Percentiles rank a stretch among this genome's conserved stretches.
phyloP scores from a whole-genome alignment of 2,797 vertebrate genomes.

The Parotocinclus haroldoi region DNA sequence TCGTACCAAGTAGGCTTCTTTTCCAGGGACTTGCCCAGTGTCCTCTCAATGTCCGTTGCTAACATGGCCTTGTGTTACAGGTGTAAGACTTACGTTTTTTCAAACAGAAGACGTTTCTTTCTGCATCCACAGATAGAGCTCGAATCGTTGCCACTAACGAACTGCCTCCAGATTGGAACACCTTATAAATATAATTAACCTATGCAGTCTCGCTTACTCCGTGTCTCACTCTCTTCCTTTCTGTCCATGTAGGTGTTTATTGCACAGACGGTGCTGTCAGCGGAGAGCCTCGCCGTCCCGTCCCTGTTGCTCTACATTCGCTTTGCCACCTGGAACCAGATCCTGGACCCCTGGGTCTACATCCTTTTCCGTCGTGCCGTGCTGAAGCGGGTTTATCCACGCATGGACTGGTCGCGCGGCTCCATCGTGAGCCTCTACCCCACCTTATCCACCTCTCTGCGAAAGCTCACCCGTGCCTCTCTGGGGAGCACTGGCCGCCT shows the following conservation, averaged over 20 bases:
- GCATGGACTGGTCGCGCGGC: conserved; percentile 62
- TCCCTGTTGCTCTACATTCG: conserved; percentile 82
- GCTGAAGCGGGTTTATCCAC: conserved; percentile 76
- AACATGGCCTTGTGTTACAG: too few relatives aligned
- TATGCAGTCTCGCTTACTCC: too few relatives aligned
- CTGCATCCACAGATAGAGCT: too few relatives aligned
- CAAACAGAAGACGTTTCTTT: too few relatives aligned
- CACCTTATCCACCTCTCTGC: conserved; percentile 63
- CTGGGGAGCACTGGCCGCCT: conserved; percentile 15
- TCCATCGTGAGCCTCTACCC: conserved; percentile 72
- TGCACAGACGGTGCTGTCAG: conserved; percentile 69
- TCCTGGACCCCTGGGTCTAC: conserved; percentile 96
- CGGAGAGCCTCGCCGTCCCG: conserved; percentile 6
- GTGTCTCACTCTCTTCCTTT: neutral
- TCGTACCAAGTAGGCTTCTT: too few relatives aligned
- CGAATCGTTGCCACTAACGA: too few relatives aligned
- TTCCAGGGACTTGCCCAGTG: too few relatives aligned
- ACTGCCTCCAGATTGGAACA: too few relatives aligned
- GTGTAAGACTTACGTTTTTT: too few relatives aligned
- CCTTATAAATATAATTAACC: neutral
- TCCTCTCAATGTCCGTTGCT: too few relatives aligned
- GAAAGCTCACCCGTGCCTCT: conserved; percentile 64
- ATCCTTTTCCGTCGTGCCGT: conserved; percentile 88
- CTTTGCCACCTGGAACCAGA: conserved; percentile 93
- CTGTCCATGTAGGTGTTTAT: conserved; percentile 79